Evolutionary conservation across 1,140 invertebrate genomes (phyloP), one percentile per base, ranked within the genome.

Genomic region (Drosophila subpulchrella): DNA sequence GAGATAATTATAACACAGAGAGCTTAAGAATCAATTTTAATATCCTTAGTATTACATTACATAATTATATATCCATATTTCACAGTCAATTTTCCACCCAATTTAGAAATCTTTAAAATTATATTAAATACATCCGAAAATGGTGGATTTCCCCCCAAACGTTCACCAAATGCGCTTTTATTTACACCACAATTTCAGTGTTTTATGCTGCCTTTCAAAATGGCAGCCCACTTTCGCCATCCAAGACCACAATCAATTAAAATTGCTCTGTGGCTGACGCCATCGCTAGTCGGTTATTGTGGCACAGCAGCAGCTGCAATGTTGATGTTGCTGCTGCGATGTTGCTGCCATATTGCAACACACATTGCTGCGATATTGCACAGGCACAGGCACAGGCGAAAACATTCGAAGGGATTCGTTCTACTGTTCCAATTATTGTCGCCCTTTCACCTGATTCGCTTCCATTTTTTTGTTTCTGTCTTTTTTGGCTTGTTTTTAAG

Each of bases 351-450:
- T 53, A 15, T 41, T 41, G 63, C 62, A 54, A 39, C 54, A 70
- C 53, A 62, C 41, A 70, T 39, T 54, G 41, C 34, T 30, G 47
- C 55, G 41, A 80, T 48, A 42, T 53, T 46, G 62, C 67, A 74
- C 55, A n/a, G n/a, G n/a, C n/a, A 48, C 15, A 2, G 27, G 27
- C 27, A 47, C 13, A 38, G 48, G 32, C 41, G 36, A 30, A 46
- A 41, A 48, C 56, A 71, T 13, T 59, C 46, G 57, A 41, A 39
- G 24, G 53, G 42, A 51, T 71, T 65, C 46, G 56, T 50, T 57
- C 53, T 57, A 82, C 48, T 81, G 78, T 59, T 88, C 61, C 75
- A 81, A 86, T 85, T 85, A 78, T 82, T 62, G 73, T 86, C 68
- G 75, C 36, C 48, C 77, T 68, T 75, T 63, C 67, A 75, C 67